Conservation (phyloP, 1,140 invertebrate species). For the Aphidius gifuensis region DNA sequence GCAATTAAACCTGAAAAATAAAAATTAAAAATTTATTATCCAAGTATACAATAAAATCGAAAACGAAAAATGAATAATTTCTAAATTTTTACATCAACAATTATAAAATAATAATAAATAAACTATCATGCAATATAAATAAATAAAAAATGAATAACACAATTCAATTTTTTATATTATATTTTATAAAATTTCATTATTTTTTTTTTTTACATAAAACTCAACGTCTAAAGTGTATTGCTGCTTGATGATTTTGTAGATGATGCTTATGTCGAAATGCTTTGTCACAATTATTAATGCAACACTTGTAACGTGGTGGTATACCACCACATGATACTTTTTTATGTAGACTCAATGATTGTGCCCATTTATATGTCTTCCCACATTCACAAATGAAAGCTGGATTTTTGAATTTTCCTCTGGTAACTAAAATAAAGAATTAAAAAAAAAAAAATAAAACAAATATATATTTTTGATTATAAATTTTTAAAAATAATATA, state of each 20-base stretch:
- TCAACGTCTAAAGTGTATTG: no score
- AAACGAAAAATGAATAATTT: not conserved
- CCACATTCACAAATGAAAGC: slow-evolving; percentile 46
- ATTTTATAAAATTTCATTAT: no score
- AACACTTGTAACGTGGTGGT: slow-evolving; percentile 57
- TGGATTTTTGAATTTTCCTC: slow-evolving; percentile 12
- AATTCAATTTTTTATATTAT: no score
- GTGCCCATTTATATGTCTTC: slow-evolving; percentile 53
- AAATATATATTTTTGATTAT: not conserved
- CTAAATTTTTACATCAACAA: not conserved
- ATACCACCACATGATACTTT: slow-evolving; percentile 58
- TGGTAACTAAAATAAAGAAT: slow-evolving; percentile 31
- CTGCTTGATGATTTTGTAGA: slow-evolving; percentile 22
- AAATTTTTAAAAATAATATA: no score
- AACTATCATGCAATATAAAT: no score
- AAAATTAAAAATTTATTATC: slow-evolving; percentile 13
- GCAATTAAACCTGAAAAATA: slow-evolving; percentile 25
- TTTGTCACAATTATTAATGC: slow-evolving; percentile 51
- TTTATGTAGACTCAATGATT: slow-evolving; percentile 43
- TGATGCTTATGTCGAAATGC: slow-evolving; percentile 44
- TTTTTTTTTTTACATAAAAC: no score
- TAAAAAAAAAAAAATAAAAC: not conserved
- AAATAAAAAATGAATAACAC: no score
- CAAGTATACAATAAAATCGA: not conserved
- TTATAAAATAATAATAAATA: no score